phyloP scores from a whole-genome alignment of 2,113 vertebrate genomes.

The Mormyrus iriodes region DNA sequence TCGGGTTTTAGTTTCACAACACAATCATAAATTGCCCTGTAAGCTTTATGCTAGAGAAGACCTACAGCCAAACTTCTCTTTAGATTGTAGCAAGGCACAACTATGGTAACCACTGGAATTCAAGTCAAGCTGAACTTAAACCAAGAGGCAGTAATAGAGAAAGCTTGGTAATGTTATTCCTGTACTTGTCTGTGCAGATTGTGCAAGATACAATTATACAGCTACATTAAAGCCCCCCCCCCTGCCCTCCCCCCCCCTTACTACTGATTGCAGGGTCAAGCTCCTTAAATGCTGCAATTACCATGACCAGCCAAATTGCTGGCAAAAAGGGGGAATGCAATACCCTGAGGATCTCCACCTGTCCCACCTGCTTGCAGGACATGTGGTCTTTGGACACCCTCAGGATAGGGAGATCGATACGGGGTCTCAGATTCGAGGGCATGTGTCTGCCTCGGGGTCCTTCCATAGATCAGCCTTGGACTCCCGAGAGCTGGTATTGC shows the following conservation, averaged over 20 bases:
- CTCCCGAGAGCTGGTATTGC: neutral
- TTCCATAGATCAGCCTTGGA: neutral
- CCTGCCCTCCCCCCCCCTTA: neutral
- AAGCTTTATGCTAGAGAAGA: too few relatives aligned
- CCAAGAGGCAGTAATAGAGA: neutral
- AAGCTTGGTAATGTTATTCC: neutral
- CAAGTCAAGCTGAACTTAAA: neutral
- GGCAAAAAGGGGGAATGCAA: neutral
- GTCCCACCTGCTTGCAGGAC: neutral
- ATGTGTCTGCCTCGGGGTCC: neutral
- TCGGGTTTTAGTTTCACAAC: too few relatives aligned
- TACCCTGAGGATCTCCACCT: neutral
- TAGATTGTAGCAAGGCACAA: neutral
- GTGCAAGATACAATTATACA: neutral
- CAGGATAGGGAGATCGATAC: neutral
- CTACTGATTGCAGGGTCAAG: neutral
- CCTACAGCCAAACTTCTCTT: neutral
- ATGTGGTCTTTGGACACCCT: neutral
- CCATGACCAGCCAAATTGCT: neutral
- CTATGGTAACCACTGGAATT: neutral
- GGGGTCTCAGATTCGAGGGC: neutral
- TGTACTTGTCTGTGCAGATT: neutral
- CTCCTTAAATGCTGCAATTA: neutral
- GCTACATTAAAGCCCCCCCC: neutral
- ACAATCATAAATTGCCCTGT: too few relatives aligned